Percentiles rank a stretch among this genome's conserved stretches.
phyloP scores from a whole-genome alignment of 2,113 vertebrate species.

The Candoia aspera region DNA sequence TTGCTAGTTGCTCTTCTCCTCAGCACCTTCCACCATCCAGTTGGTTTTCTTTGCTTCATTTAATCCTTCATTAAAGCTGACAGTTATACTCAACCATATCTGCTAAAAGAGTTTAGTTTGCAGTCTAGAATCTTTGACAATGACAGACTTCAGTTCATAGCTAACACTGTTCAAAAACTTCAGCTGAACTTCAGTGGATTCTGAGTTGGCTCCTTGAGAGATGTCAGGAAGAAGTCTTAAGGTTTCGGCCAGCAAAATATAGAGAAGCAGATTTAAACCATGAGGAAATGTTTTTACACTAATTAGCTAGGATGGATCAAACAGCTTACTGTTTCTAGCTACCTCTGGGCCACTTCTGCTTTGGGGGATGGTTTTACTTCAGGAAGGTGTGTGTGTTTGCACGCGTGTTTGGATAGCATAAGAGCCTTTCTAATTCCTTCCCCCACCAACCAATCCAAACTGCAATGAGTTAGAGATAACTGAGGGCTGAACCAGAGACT shows the following conservation, averaged over 20 bases:
- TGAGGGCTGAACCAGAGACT: not conserved
- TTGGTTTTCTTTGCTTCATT: too few species aligned
- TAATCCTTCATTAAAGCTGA: too few species aligned
- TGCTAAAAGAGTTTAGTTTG: not conserved
- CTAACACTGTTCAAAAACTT: not conserved
- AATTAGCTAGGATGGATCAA: not conserved
- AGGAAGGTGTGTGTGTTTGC: too few species aligned
- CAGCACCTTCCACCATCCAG: too few species aligned
- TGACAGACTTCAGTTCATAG: not conserved
- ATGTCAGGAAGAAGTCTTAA: not conserved
- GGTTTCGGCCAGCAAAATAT: not conserved
- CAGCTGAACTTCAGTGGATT: not conserved
- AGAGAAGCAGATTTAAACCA: not conserved
- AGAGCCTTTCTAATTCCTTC: not conserved
- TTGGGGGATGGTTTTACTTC: not conserved
- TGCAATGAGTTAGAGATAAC: not conserved
- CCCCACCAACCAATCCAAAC: not conserved
- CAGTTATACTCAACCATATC: not conserved
- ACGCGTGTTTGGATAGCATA: not conserved
- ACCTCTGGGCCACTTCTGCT: not conserved
- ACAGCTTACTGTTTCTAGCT: not conserved
- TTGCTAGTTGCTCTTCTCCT: too few species aligned
- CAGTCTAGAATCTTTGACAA: not conserved
- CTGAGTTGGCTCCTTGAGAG: not conserved
- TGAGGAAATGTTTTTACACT: not conserved